These are phyloP conservation scores for Cosmopolites sordidus DNA, from an alignment of 2,888 invertebrate genomes.

Conservation along the genomic window DNA sequence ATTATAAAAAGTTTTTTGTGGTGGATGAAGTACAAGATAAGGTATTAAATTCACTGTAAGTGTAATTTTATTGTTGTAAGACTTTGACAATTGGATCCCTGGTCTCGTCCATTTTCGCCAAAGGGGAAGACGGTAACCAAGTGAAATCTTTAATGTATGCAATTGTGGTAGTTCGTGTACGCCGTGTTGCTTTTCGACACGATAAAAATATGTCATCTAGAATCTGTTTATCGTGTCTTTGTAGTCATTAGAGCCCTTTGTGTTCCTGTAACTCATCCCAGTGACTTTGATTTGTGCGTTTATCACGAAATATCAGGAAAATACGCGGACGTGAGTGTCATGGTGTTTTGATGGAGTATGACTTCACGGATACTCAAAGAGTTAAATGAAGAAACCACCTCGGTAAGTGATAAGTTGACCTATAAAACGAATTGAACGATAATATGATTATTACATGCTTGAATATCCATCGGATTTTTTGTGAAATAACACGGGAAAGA, in stretches of 20 bases:
- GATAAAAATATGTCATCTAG: slow-evolving; percentile 35
- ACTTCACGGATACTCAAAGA: slow-evolving; percentile 24
- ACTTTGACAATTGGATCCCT: slow-evolving; percentile 14
- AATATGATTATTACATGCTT: not conserved
- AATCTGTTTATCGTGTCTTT: slow-evolving; percentile 35
- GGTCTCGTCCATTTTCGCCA: slow-evolving; percentile 43
- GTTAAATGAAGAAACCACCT: slow-evolving; percentile 42
- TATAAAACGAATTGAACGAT: slow-evolving; percentile 5
- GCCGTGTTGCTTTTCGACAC: slow-evolving; percentile 34
- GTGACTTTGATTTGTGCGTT: not conserved
- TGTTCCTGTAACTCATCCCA: not conserved
- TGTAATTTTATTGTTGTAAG: no score
- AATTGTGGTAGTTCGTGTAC: slow-evolving; percentile 40
- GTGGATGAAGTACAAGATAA: no score
- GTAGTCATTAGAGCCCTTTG: slow-evolving; percentile 1
- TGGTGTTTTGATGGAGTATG: slow-evolving; percentile 29
- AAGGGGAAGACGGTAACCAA: slow-evolving; percentile 47
- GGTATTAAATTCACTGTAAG: no score
- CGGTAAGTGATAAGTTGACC: slow-evolving; percentile 39
- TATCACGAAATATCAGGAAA: not conserved
- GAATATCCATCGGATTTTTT: no score
- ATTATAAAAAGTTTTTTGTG: no score
- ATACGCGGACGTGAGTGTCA: slow-evolving; percentile 13
- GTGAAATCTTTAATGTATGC: slow-evolving; percentile 47
- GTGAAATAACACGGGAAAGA: no score